These are phyloP conservation scores for Tupaia chinensis DNA, from an alignment of 2,113 vertebrate genomes.

Conservation along the genomic window DNA sequence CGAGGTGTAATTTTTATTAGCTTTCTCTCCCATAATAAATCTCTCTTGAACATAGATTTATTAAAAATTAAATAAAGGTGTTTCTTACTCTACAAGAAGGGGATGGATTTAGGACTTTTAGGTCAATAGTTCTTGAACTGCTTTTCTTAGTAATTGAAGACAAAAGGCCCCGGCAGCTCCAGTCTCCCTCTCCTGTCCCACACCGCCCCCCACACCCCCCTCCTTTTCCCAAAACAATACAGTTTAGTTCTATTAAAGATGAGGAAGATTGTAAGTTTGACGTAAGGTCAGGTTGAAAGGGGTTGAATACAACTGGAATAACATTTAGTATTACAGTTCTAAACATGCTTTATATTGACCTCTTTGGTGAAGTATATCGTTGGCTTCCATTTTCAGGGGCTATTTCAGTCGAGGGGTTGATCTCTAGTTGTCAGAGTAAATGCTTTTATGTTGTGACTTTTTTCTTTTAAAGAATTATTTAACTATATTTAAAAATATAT, in stretches of 20 bases:
- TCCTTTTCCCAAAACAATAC: not conserved
- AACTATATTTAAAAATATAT: no score
- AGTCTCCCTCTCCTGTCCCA: not conserved
- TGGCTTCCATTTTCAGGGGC: not conserved
- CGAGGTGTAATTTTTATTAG: conserved; percentile 43
- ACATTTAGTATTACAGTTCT: not conserved
- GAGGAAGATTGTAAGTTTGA: not conserved
- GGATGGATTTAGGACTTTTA: conserved; percentile 1
- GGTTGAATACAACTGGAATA: not conserved
- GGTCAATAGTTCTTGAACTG: not conserved
- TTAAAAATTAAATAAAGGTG: conserved; percentile 27
- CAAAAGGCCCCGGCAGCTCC: not conserved
- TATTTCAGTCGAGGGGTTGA: not conserved
- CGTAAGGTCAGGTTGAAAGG: not conserved
- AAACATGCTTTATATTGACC: not conserved
- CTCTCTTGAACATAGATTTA: not conserved
- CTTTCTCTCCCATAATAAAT: not conserved
- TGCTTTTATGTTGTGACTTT: not conserved
- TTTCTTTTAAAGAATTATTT: not conserved
- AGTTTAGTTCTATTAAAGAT: not conserved
- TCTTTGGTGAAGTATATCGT: not conserved
- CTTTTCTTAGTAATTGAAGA: conserved; percentile 24
- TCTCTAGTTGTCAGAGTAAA: not conserved
- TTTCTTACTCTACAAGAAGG: not conserved
- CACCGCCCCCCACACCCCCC: no score